These are phyloP conservation scores for Anadara kagoshimensis DNA, from an alignment of 1,140 invertebrate species.

Conservation along the genomic window DNA sequence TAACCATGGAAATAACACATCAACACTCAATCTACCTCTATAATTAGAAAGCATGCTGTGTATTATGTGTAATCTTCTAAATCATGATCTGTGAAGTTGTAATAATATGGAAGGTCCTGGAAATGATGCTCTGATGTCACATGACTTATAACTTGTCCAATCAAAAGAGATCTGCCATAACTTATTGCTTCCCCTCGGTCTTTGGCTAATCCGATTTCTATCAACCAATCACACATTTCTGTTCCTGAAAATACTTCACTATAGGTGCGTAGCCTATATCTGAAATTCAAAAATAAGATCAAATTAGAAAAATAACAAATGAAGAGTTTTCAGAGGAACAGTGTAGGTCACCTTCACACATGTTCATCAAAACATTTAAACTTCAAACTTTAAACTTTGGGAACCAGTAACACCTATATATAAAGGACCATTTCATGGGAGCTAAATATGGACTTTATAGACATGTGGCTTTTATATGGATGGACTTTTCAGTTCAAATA, in stretches of 20 bases:
- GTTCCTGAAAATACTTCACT: constrained; percentile 87
- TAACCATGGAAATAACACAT: too few relatives aligned
- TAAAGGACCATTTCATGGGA: too few relatives aligned
- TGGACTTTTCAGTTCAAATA: too few relatives aligned
- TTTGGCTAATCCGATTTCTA: constrained; percentile 84
- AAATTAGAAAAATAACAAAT: background rate
- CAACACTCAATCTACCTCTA: too few relatives aligned
- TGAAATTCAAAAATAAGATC: constrained; percentile 37
- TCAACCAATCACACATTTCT: constrained; percentile 90
- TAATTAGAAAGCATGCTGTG: too few relatives aligned
- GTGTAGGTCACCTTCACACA: too few relatives aligned
- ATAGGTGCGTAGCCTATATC: constrained; percentile 74
- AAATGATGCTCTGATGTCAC: constrained; percentile 89
- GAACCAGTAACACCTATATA: too few relatives aligned
- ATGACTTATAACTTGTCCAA: constrained; percentile 88
- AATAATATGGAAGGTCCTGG: constrained; percentile 76
- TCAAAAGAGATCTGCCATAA: constrained; percentile 88
- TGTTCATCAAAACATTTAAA: too few relatives aligned
- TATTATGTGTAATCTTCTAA: background rate
- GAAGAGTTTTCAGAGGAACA: background rate
- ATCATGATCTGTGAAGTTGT: constrained; percentile 59
- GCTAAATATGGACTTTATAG: too few relatives aligned
- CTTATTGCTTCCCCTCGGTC: constrained; percentile 85
- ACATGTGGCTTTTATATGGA: too few relatives aligned
- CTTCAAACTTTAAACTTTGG: too few relatives aligned